phyloP scores from a whole-genome alignment of 2,113 vertebrate genomes.

The Passer montanus region DNA sequence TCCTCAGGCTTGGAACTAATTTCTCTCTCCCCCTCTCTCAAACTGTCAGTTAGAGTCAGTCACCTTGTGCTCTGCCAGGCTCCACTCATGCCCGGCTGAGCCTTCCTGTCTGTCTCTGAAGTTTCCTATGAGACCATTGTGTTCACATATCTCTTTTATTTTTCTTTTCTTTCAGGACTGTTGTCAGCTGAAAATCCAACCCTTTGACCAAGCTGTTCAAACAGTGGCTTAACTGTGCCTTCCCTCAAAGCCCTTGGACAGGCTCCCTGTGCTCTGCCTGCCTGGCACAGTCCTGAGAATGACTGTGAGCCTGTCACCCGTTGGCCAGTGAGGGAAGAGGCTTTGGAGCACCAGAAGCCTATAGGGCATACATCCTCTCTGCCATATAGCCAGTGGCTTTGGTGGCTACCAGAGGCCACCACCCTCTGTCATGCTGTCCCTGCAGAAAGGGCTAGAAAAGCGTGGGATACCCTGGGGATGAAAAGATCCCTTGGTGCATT shows the following conservation, averaged over 20 bases:
- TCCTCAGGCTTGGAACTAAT: slow-evolving; percentile 32
- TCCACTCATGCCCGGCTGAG: slow-evolving; percentile 34
- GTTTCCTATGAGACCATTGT: slow-evolving; percentile 55
- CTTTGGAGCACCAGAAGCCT: not conserved
- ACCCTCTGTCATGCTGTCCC: not conserved
- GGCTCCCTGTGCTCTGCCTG: slow-evolving; percentile 57
- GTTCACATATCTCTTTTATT: slow-evolving; percentile 58
- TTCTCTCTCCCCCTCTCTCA: not conserved
- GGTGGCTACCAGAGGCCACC: not conserved
- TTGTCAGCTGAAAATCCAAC: slow-evolving; percentile 69
- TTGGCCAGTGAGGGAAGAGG: not conserved
- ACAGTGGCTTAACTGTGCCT: slow-evolving; percentile 72
- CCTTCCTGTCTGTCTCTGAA: slow-evolving; percentile 58
- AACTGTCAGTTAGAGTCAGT: slow-evolving; percentile 61
- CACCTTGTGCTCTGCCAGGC: slow-evolving; percentile 45
- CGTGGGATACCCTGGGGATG: not conserved
- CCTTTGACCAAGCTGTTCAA: slow-evolving; percentile 69
- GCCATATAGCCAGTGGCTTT: not conserved
- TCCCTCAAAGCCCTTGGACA: slow-evolving; percentile 61
- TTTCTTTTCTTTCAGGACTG: slow-evolving; percentile 55
- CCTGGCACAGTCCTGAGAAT: slow-evolving; percentile 54
- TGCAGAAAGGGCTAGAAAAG: not conserved
- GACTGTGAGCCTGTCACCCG: slow-evolving; percentile 4
- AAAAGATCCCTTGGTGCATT: not conserved
- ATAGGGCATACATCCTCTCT: not conserved